Evolutionary conservation across 2,888 invertebrate genomes (phyloP), one percentile per base, ranked within the genome.

Genomic region (Quadroppia sp.): DNA sequence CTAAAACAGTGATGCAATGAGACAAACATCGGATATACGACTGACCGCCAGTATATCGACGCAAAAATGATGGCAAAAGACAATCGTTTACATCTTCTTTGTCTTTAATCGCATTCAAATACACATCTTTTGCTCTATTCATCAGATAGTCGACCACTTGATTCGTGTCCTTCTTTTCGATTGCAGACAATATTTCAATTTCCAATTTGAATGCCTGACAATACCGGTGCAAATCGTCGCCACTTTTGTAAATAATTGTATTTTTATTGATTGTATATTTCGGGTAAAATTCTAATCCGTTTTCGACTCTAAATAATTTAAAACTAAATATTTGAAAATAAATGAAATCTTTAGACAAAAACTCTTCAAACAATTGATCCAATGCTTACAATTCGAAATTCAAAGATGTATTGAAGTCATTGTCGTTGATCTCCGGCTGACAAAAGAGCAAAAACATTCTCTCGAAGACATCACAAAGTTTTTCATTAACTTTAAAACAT

Each of bases 21-120:
- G 80, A 82, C 25, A 84, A 77, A 59, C 83, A 80, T 50, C 85
- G 81, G 1, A 81, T 79, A 72, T 83, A 81, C 3, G 84, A 81
- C 74, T 83, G 83, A 0, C 86, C 83, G 0, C 87, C 85, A 0
- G 88, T 87, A 80, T 84, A 89, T 36, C 84, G 82, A 7, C 86
- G 83, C 25, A 89, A 81, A 83, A 86, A 88, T 0, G 79, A 76
- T 0, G 88, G 87, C 79, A 83, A 30, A 17, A 71, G 30, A 71
- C 69, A n/a, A 61, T 76, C 75, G 56, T 75, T 77, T 32, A 71
- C 1, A 17, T 71, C 53, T 25, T 20, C 53, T 13, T 74, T 70
- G 0, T 45, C 69, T 45, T 28, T 42, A 2, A 69, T 69, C 1
- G 7, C 13, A 42, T 45, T 11, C 1, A 32, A 42, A 28, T 69